Conservation (phyloP, 2,888 invertebrate species). For the Mythimna albipuncta region DNA sequence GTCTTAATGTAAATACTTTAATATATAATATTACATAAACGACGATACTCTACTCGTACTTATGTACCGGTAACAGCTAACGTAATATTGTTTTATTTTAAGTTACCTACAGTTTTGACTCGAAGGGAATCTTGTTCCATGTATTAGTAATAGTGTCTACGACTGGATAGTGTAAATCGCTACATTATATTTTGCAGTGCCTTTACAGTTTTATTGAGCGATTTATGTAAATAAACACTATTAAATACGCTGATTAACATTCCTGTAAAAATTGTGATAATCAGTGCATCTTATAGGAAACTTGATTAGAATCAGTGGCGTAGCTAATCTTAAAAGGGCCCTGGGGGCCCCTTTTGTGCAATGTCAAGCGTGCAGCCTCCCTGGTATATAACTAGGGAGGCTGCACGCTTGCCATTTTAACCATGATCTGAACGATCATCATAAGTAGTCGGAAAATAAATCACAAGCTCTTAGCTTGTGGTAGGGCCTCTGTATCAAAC, state of each 20-base stretch:
- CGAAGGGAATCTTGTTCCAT: slow-evolving; percentile 31
- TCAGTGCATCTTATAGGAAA: slow-evolving; percentile 63
- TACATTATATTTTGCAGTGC: slow-evolving; percentile 75
- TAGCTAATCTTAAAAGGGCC: too few species aligned
- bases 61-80: slow-evolving; percentile 56
- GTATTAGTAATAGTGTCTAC: slow-evolving; percentile 46
- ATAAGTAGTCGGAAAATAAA: too few species aligned
- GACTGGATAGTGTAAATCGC: slow-evolving; percentile 64
- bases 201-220: slow-evolving; percentile 70
- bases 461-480: too few species aligned
- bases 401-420: too few species aligned
- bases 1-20: slow-evolving; percentile 53
- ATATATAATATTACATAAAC: slow-evolving; percentile 48
- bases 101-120: slow-evolving; percentile 44
- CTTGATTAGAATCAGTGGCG: slow-evolving; percentile 36
- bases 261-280: slow-evolving; percentile 65
- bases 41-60: slow-evolving; percentile 57
- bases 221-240: slow-evolving; percentile 56
- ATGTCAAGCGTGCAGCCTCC: too few species aligned
- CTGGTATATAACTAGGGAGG: too few species aligned
- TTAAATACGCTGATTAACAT: slow-evolving; percentile 65
- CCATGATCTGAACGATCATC: too few species aligned
- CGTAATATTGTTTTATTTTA: slow-evolving; percentile 51
- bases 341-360: too few species aligned
- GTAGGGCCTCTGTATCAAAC: too few species aligned